phyloP scores from a whole-genome alignment of 1,140 invertebrate species.

The Drosophila rufa region DNA sequence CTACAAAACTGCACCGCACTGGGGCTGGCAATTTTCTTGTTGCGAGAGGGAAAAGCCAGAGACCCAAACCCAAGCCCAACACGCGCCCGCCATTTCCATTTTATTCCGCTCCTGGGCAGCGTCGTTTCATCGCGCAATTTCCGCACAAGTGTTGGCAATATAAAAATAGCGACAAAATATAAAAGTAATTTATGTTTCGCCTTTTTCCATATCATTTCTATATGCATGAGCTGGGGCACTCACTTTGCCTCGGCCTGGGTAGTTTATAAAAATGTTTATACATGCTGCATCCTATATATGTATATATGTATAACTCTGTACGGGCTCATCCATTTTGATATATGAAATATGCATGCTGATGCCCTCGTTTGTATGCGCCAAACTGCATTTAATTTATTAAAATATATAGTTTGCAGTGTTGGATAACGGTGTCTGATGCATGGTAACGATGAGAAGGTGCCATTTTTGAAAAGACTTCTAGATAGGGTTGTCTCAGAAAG shows the following conservation, averaged over 20 bases:
- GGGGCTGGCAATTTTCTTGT: slow-evolving; percentile 72
- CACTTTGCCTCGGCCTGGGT: slow-evolving; percentile 12
- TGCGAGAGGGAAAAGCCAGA: slow-evolving; percentile 5
- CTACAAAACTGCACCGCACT: slow-evolving; percentile 57
- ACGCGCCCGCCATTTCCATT: slow-evolving; percentile 36
- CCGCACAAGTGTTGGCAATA: slow-evolving; percentile 83
- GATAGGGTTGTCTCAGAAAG: too few relatives aligned
- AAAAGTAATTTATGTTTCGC: slow-evolving; percentile 81
- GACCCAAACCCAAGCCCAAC: not conserved
- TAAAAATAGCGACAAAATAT: slow-evolving; percentile 84
- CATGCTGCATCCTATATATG: not conserved
- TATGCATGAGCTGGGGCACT: slow-evolving; percentile 37
- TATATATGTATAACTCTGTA: slow-evolving; percentile 5
- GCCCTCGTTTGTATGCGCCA: slow-evolving; percentile 75
- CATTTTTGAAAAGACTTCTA: not conserved
- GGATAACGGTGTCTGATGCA: slow-evolving; percentile 17
- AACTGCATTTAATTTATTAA: slow-evolving; percentile 80
- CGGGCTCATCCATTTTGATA: slow-evolving; percentile 29
- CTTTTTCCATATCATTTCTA: slow-evolving; percentile 77
- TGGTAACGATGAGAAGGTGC: slow-evolving; percentile 5
- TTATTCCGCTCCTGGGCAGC: slow-evolving; percentile 50
- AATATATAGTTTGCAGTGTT: slow-evolving; percentile 63
- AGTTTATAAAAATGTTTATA: slow-evolving; percentile 61
- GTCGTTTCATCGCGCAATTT: slow-evolving; percentile 80
- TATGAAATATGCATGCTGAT: slow-evolving; percentile 79